phyloP scores from a whole-genome alignment of 2,113 vertebrate genomes.

The Tragelaphus strepsiceros region DNA sequence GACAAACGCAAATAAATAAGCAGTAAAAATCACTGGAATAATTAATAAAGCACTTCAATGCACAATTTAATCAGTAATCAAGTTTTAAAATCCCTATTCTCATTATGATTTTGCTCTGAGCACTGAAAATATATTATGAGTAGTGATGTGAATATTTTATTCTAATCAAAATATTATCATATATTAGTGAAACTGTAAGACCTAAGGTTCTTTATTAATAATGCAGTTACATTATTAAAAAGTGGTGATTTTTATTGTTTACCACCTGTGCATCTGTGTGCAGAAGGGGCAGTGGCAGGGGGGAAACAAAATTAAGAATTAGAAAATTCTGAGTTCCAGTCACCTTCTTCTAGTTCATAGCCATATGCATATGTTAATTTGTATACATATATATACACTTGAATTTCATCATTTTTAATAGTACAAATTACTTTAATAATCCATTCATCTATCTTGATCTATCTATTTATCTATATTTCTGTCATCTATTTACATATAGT shows the following conservation, averaged over 20 bases:
- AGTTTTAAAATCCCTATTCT: background rate
- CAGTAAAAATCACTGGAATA: background rate
- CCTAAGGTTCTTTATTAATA: background rate
- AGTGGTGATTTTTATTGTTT: background rate
- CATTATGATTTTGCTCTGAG: background rate
- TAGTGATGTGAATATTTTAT: background rate
- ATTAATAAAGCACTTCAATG: background rate
- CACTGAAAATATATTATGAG: background rate
- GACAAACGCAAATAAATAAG: background rate
- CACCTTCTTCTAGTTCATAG: background rate
- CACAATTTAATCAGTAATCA: background rate
- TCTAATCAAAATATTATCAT: conserved; percentile 2
- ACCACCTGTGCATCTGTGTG: background rate
- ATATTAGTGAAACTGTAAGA: background rate
- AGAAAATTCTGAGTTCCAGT: background rate
- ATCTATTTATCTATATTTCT: background rate
- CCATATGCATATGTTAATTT: background rate
- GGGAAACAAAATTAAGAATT: background rate
- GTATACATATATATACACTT: background rate
- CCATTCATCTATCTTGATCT: background rate
- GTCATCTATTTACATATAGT: background rate
- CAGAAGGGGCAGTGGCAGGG: background rate
- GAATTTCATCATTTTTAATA: background rate
- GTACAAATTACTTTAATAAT: background rate
- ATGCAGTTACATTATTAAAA: background rate